These are phyloP conservation scores for Geopemphigus sp. DNA, from an alignment of 1,140 invertebrate genomes.

Conservation along the genomic window DNA sequence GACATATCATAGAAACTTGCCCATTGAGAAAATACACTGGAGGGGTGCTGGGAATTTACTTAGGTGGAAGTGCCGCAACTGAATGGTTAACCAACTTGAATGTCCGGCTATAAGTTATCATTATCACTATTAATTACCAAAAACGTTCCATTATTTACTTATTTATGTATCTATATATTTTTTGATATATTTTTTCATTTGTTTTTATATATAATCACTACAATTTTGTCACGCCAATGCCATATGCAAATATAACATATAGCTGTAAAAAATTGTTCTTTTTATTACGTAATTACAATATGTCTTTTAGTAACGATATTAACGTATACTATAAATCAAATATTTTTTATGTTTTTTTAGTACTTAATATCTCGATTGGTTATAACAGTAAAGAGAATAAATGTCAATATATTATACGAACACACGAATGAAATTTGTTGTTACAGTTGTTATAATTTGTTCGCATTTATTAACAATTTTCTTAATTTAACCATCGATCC, in stretches of 20 bases:
- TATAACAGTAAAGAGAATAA: too few relatives aligned
- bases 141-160: neutral
- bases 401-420: too few relatives aligned
- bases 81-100: conserved; percentile 2
- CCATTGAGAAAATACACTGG: neutral
- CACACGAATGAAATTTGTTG: too few relatives aligned
- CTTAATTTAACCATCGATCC: too few relatives aligned
- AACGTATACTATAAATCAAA: too few relatives aligned
- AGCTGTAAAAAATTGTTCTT: too few relatives aligned
- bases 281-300: too few relatives aligned
- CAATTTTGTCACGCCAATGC: neutral
- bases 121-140: neutral
- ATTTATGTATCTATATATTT: neutral
- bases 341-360: too few relatives aligned
- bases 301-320: too few relatives aligned
- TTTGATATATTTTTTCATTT: neutral
- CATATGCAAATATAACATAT: neutral
- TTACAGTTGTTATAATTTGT: too few relatives aligned
- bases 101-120: neutral
- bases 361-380: too few relatives aligned
- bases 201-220: neutral
- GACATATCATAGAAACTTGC: neutral
- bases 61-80: neutral
- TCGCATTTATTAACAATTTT: too few relatives aligned
- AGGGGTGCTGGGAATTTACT: neutral